Conservation (phyloP, 2,113 vertebrate species). For the Carettochelys insculpta region DNA sequence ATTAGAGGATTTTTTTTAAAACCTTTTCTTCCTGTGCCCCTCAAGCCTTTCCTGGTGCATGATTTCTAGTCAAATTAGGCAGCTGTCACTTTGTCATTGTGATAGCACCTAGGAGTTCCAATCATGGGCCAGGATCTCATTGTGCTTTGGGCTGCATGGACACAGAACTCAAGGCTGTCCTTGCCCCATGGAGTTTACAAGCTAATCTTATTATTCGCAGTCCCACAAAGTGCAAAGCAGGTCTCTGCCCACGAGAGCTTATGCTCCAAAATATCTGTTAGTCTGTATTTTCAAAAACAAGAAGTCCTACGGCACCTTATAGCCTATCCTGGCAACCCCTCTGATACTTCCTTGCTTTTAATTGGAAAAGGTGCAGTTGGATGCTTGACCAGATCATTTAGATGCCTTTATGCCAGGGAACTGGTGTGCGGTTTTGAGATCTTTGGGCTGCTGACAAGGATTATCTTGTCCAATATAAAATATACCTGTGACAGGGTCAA, state of each 20-base stretch:
- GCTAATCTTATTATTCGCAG: not conserved
- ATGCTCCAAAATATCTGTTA: too few species aligned
- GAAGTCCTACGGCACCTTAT: too few species aligned
- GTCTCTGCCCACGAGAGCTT: too few species aligned
- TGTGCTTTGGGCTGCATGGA: not conserved
- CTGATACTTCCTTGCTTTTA: too few species aligned
- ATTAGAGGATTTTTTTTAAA: not conserved
- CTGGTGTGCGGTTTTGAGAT: not conserved
- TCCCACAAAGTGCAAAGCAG: not conserved
- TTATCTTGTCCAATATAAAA: not conserved
- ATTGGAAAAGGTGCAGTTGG: not conserved
- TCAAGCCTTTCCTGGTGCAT: not conserved
- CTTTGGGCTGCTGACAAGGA: not conserved
- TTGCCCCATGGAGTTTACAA: not conserved
- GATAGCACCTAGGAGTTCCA: not conserved
- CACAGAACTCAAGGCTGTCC: not conserved
- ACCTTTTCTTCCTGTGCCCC: not conserved
- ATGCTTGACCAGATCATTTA: not conserved
- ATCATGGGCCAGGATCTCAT: not conserved
- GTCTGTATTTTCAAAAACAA: too few species aligned
- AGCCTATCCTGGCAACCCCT: too few species aligned
- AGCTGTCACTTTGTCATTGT: not conserved
- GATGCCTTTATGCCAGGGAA: not conserved
- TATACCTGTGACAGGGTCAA: too few species aligned
- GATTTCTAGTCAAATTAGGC: not conserved